Evolutionary conservation across 1,140 invertebrate genomes (phyloP), one percentile per base, ranked within the genome.

Genomic region (Prorops nasuta): DNA sequence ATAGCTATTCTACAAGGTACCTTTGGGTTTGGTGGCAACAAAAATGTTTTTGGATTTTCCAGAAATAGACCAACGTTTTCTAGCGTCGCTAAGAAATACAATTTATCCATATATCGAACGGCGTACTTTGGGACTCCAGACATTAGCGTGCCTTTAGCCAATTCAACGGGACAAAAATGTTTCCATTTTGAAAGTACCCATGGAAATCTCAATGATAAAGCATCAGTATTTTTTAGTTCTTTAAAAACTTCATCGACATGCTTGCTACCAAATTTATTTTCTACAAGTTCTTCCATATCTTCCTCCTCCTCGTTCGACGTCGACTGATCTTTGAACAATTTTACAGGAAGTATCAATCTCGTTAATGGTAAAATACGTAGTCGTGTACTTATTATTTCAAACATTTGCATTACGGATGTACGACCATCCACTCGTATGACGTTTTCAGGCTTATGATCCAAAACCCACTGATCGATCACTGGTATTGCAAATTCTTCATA

Each of bases 351-450:
- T 14, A 82, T 57, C 10, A 72, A 68, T 36, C 74, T 64, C 22
- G 69, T 63, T n/a, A 81, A 28, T 0, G 72, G 60, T 21, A 79
- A 49, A 12, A 56, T 56, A 24, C 60, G 58, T 3, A 84, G 59
- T 53, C 69, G 76, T 22, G 78, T 60, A 42, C 69, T 65, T 7
- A 82, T 43, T 6, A 74, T 60, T 44, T 78, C 50, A 44, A 82
- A 72, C 72, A 82, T 80, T 44, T 72, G 58, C 19, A 66, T 52
- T 8, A 64, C 51, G 7, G 72, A 55, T 3, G 60, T 66, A 34
- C 82, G 67, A 1, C 79, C 82, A 63, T 85, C 82, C 45, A 84
- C 51, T 64, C 77, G 78, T 16, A 84, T 69, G 28, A 83, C 74
- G 57, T 69, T 67, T 46, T 81, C 74, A 2, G 80, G 77, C 56